Base-by-base conservation (phyloP, 1,140 invertebrate genomes). In the Trypoxylus dichotomus region DNA sequence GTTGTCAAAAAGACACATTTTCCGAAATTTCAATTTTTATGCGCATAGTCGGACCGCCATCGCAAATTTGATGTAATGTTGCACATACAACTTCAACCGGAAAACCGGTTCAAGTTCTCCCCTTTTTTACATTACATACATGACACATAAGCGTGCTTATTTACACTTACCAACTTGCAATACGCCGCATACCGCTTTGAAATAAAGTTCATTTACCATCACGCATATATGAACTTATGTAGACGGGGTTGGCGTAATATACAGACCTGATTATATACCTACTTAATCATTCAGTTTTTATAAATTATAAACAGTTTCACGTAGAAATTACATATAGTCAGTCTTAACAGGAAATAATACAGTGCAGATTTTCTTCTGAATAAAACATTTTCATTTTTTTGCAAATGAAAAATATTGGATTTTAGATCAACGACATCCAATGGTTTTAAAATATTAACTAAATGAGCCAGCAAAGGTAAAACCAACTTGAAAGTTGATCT, bases 101-200 rank as follows among this genome's bases (percentile, higher is more conserved):
- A 68, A 24, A 68, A 68, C 60, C 60, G 60, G 60, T 68, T 68
- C 60, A 68, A 68, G 24, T 68, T 68, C 60, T 68, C 60, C 60
- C 60, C 60, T 68, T 19, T 68, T 68, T 68, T 24, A 68, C 21
- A 24, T 68, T 68, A 68, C 60, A 68, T 68, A 68, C 60, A 29
- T 68, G 60, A 68, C 60, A 58, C 47, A 68, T 68, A 68, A 68
- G 60, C 60, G 27, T 68, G 60, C 60, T 68, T 68, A 68, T 68
- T 68, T 68, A 68, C 60, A 68, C 60, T 68, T 27, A 68, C 60
- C 60, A 68, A 68, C 60, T 68, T 54, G 24, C 21, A 68, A 13
- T 29, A 68, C 24, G 24, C 24, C 60, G 47, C 47, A 27, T 24
- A 29, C 60, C 24, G 60, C 21, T 68, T 68, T 68, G 60, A 68